phyloP scores from a whole-genome alignment of 2,888 invertebrate genomes.

The Plebejus anna region DNA sequence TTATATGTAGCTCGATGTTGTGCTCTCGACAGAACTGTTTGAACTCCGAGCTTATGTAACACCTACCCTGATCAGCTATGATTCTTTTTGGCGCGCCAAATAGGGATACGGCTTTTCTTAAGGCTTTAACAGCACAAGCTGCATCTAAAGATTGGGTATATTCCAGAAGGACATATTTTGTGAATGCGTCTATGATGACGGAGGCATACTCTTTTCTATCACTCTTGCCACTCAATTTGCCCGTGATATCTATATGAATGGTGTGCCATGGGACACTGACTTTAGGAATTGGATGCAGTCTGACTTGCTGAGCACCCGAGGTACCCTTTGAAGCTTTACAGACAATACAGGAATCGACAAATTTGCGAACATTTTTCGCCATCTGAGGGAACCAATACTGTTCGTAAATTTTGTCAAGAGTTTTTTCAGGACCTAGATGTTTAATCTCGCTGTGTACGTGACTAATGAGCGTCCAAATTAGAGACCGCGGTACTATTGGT shows the following conservation, averaged over 20 bases:
- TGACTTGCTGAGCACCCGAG: constrained; percentile 36
- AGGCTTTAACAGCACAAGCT: constrained; percentile 30
- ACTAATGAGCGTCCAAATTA: constrained; percentile 32
- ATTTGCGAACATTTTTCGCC: constrained; percentile 39
- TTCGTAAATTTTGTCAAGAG: no score
- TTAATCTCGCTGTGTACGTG: no score
- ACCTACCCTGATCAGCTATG: constrained; percentile 36
- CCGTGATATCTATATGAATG: constrained; percentile 40
- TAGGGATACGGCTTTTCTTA: constrained; percentile 37
- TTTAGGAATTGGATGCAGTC: constrained; percentile 39
- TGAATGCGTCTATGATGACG: constrained; percentile 36
- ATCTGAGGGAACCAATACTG: constrained; percentile 41
- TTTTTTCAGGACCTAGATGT: no score
- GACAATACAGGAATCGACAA: constrained; percentile 38
- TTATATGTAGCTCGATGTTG: constrained; percentile 38
- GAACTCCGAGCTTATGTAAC: constrained; percentile 33
- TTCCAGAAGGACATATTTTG: constrained; percentile 39
- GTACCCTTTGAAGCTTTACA: constrained; percentile 39
- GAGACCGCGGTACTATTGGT: no score
- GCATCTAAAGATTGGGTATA: constrained; percentile 33
- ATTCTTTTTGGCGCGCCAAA: constrained; percentile 30
- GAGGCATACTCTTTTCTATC: neutral
- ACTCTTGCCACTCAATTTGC: neutral
- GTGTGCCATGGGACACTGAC: constrained; percentile 41
- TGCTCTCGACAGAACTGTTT: constrained; percentile 27